Evolutionary conservation across 2,113 vertebrate genomes (phyloP), one percentile per base, ranked within the genome.

Genomic region (Pantherophis guttatus): DNA sequence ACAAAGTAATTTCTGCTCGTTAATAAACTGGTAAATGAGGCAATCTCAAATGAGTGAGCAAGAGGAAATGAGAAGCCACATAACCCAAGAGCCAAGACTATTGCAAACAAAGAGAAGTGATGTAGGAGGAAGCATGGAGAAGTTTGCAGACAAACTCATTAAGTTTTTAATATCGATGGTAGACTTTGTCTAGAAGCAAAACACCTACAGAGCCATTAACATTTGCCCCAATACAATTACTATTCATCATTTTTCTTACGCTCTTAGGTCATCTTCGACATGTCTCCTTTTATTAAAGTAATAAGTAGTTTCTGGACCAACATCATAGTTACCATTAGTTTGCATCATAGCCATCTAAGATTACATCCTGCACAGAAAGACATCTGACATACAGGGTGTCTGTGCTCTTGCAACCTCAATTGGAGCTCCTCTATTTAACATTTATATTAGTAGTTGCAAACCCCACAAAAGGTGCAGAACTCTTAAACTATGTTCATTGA

Each of bases 131-230:
- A 95, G 95, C 5, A 92, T 93, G 90, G 94, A 94, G 94, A 95
- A 91, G 91, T 90, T 90, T 88, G 94, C 95, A 96, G 96, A 96
- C 95, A 94, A 96, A 92, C 93, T 97, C 88, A 55, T 92, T 95
- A 96, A 96, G 96, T 94, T 94, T 81, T 96, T 94, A 96, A 95
- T 93, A 94, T 92, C 95, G 93, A 96, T 93, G 0, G 3, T 89
- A 94, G 93, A 94, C 96, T 97, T 94, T 96, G 94, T 96, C 96
- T 95, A 92, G 94, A 96, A 97, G 97, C 94, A 94, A 97, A 97
- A 96, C 96, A 95, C 54, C 91, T 94, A 59, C 88, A 53, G 93
- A 39, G 23, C 53, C n/a, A 94, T 96, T 91, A 95, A 91, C 94
- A 93, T 94, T 95, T 95, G 96, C 94, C 90, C 70, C 96, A 96